Base-by-base conservation (phyloP, 2,797 vertebrate genomes). In the Urophycis tenuis region DNA sequence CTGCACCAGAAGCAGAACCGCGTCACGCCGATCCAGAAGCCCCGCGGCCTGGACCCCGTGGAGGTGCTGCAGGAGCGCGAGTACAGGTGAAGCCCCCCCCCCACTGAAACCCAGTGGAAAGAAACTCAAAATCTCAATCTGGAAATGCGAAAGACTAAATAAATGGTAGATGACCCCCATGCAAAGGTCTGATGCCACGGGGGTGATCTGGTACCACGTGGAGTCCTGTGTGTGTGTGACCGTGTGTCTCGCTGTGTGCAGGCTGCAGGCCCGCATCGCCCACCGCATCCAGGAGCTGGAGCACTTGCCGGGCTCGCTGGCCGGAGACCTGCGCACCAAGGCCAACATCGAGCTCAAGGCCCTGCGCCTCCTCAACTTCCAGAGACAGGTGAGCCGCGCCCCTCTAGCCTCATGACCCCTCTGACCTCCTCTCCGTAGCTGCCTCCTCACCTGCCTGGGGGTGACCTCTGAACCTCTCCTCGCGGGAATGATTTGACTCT, bases 1-100 rank as follows among this genome's bases (percentile, higher is more conserved):
- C 92, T 99, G 76, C 97, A 98, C 85, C 97, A 97, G 90, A 98
- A 99, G 84, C 97, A 99, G 90, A 99, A 97, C 85, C 96, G 97
- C 2, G 91, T 99, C 89, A 98, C 97, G 22, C 97, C 97, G 0
- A 93, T 99, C 78, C 97, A 98, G 92, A 99, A 99, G 81, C 97
- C 97, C 0, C 97, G 97, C 83, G 97, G 97, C 64, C 39, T 99
- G 90, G 97, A 99, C 88, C 97, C 97, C 0, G 96, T 97, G 83
- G 97, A 97, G 89, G 97, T 99, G 82, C 94, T 99, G 36, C 97
- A 99, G 80, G 97, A 99, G 87, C 92, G 97, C 79, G 97, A 99
- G 89, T 97, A 97, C 87, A 96, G 97, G 97, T 98, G 12, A 93
- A 97, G 94, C 95, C 97, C 72, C 93, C 96, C 15, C 96, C 97